These are phyloP conservation scores for Equus quagga DNA, from an alignment of 2,113 vertebrate genomes.

Conservation along the genomic window DNA sequence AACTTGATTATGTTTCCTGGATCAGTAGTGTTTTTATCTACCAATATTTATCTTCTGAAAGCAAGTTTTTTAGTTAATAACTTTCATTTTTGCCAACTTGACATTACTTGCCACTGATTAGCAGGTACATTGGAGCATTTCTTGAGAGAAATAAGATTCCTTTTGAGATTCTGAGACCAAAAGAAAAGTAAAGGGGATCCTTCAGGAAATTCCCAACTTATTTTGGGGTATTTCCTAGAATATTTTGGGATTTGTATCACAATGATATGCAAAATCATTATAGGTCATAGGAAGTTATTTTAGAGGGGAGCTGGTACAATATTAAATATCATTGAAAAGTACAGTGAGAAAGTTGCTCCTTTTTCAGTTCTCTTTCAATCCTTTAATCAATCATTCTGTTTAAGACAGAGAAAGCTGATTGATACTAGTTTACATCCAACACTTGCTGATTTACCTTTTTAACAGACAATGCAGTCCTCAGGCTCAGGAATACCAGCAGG, in stretches of 20 bases:
- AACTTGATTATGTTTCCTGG: background rate
- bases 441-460: background rate
- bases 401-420: background rate
- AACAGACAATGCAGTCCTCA: background rate
- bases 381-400: background rate
- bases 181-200: background rate
- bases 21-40: background rate
- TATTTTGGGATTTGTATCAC: background rate
- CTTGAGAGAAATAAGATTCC: conserved; percentile 5
- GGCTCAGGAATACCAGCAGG: background rate
- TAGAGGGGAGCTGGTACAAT: background rate
- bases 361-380: background rate
- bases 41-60: conserved; percentile 25
- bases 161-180: conserved; percentile 50
- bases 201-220: background rate
- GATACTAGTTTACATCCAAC: background rate
- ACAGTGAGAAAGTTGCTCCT: background rate
- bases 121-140: background rate
- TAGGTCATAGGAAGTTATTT: background rate
- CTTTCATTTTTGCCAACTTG: background rate
- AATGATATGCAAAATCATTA: background rate
- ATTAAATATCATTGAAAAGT: background rate
- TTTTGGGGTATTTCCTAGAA: background rate
- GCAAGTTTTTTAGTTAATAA: background rate
- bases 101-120: background rate